Evolutionary conservation across 2,888 invertebrate species (phyloP).

Genomic region (Ferdinandea cuprea): DNA sequence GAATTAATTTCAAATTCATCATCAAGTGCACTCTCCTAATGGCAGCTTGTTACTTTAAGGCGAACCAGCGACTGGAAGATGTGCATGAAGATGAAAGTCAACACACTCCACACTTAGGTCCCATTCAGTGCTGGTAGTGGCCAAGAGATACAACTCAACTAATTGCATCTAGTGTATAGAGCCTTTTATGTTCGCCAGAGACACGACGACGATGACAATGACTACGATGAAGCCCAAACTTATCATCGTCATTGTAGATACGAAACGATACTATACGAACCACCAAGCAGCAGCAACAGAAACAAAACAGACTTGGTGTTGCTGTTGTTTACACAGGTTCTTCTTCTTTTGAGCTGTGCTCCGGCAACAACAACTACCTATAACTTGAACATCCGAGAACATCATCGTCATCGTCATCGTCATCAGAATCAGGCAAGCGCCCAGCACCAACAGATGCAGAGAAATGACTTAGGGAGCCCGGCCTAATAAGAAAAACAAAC

Average conservation of each 20-base stretch:
- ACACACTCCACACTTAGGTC: constrained; percentile 30
- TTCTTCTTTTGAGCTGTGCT: constrained; percentile 38
- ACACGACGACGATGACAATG: constrained; percentile 6
- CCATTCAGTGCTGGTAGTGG: constrained; percentile 40
- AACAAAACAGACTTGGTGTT: constrained; percentile 26
- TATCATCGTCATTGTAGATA: constrained; percentile 49
- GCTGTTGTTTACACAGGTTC: constrained; percentile 60
- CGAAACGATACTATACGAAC: no score
- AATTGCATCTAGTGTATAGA: constrained; percentile 65
- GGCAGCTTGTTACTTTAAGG: constrained; percentile 67
- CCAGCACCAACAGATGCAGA: not conserved
- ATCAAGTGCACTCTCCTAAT: constrained; percentile 58
- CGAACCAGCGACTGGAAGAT: constrained; percentile 43
- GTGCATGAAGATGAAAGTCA: constrained; percentile 68
- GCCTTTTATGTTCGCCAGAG: constrained; percentile 18
- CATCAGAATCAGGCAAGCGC: constrained; percentile 42
- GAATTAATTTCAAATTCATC: constrained; percentile 74
- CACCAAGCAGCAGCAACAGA: constrained; percentile 21
- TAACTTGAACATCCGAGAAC: constrained; percentile 56
- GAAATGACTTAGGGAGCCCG: constrained; percentile 8
- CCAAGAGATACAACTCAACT: constrained; percentile 64
- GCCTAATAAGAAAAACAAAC: constrained; percentile 74
- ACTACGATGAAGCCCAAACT: constrained; percentile 44
- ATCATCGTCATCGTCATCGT: constrained; percentile 60
- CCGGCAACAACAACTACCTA: constrained; percentile 26